Evolutionary conservation across 2,797 vertebrate species (phyloP).

Genomic region (Meriones psammophilus): DNA sequence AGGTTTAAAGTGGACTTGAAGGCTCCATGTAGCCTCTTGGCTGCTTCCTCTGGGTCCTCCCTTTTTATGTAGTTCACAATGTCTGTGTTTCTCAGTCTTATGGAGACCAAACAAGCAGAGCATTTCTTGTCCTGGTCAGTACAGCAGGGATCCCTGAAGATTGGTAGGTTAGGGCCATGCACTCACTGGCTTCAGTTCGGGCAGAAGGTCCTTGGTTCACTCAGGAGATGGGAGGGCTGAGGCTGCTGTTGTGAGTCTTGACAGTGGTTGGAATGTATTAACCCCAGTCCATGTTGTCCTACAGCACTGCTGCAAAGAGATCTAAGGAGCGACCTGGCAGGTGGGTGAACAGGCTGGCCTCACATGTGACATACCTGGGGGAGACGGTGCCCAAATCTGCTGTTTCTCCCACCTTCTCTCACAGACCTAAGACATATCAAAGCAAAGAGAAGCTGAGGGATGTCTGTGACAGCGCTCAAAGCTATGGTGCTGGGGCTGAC

Average conservation of each 20-base stretch:
- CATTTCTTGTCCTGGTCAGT: no score
- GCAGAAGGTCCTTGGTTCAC: background rate
- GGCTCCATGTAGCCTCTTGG: rapidly evolving
- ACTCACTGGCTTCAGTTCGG: background rate
- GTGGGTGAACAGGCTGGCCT: background rate
- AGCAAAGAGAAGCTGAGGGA: background rate
- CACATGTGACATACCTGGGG: rapidly evolving
- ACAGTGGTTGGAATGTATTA: background rate
- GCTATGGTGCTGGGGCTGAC: rapidly evolving
- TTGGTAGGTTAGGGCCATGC: background rate
- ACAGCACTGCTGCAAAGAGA: rapidly evolving
- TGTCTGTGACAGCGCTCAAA: background rate
- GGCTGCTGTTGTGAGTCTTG: rapidly evolving
- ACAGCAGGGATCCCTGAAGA: background rate
- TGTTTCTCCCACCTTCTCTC: background rate
- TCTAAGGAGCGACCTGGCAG: no score
- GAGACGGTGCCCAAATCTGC: background rate
- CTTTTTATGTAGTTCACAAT: no score
- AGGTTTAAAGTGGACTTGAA: background rate
- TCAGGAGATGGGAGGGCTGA: background rate
- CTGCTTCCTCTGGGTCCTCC: background rate
- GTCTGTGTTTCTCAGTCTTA: background rate
- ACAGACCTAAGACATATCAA: background rate
- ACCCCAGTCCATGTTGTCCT: background rate
- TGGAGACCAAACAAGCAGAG: background rate